Evolutionary conservation across 2,888 invertebrate genomes (phyloP), one percentile per base, ranked within the genome.

Genomic region (Hedya salicella): DNA sequence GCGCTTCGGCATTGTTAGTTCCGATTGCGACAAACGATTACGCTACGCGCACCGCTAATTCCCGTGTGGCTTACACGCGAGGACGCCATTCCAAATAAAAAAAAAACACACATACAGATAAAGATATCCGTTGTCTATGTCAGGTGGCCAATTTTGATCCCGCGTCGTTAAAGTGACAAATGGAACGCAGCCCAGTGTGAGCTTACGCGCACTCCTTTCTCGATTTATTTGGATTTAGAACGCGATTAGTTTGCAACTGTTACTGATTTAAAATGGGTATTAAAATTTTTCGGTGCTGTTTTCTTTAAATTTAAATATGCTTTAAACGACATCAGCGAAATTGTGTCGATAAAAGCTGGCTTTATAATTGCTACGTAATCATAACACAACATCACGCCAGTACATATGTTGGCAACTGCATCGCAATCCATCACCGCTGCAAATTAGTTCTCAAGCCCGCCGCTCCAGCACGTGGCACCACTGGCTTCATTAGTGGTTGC

Each of bases 101-200:
- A 69, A 62, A 68, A 69, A 70, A 50, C 32, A 50, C 19, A 64
- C 32, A 50, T 14, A 64, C 42, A 39, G 42, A 62, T 59, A 59
- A 65, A 65, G 65, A 60, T 65, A 65, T 59, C 59, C 64, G 56
- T 50, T 65, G 59, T 65, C 65, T 65, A 65, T 65, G 59, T 66
- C 66, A 61, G 60, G 79, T 78, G 79, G 81, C 78, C 86, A 88
- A 85, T 83, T 83, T 85, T 78, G 78, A 87, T 83, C 83, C 84
- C 79, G 79, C 82, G 79, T 86, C 87, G 88, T 91, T 89, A 89
- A 83, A 85, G 87, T 89, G 89, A 89, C 88, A 89, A 88, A 91
- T 88, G 88, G 80, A 48, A 69, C 64, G 62, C 65, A 56, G 73
- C 73, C 73, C 75, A 73, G 80, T 73, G 78, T 73, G 75, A 75